A percentile compares a stretch with the other conserved stretches of the same genome.
Conservation (phyloP, 2,113 vertebrate genomes). For the Trinectes maculatus region DNA sequence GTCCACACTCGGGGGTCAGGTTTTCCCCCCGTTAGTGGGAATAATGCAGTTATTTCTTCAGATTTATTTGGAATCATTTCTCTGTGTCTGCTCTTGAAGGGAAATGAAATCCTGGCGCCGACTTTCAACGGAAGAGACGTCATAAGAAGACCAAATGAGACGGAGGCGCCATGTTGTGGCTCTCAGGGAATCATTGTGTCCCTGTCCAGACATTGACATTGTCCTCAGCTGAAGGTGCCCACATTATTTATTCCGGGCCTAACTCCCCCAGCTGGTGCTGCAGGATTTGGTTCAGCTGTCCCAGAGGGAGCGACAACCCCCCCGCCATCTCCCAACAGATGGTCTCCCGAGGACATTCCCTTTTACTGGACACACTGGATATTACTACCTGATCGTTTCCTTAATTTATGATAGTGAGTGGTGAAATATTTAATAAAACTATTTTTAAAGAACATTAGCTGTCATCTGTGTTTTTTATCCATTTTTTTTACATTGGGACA, state of each 20-base stretch:
- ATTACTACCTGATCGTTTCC: slow-evolving; percentile 47
- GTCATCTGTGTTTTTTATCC: not conserved
- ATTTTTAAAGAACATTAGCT: slow-evolving; percentile 44
- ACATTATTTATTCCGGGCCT: slow-evolving; percentile 73
- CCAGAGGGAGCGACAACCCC: slow-evolving; percentile 48
- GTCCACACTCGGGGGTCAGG: slow-evolving; percentile 43
- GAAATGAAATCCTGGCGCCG: slow-evolving; percentile 81
- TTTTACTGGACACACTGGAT: slow-evolving; percentile 27
- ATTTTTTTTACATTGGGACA: too few species aligned
- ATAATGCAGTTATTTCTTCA: too few species aligned
- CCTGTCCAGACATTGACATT: slow-evolving; percentile 53
- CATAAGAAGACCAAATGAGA: slow-evolving; percentile 44
- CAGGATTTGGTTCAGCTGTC: slow-evolving; percentile 79
- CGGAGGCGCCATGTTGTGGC: slow-evolving; percentile 24
- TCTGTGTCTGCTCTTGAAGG: slow-evolving; percentile 50
- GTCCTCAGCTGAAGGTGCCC: slow-evolving; percentile 52
- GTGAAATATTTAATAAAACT: slow-evolving; percentile 60
- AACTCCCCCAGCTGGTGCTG: slow-evolving; percentile 77
- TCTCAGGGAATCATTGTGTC: too few species aligned
- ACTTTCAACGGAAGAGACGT: slow-evolving; percentile 62
- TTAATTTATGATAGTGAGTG: slow-evolving; percentile 60
- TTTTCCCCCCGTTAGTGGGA: too few species aligned
- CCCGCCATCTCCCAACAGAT: slow-evolving; percentile 70
- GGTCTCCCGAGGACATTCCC: slow-evolving; percentile 57
- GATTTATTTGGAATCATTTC: too few species aligned